Evolutionary conservation across 2,888 invertebrate species (phyloP), one percentile per base, ranked within the genome.

Genomic region (Leucoma salicis): DNA sequence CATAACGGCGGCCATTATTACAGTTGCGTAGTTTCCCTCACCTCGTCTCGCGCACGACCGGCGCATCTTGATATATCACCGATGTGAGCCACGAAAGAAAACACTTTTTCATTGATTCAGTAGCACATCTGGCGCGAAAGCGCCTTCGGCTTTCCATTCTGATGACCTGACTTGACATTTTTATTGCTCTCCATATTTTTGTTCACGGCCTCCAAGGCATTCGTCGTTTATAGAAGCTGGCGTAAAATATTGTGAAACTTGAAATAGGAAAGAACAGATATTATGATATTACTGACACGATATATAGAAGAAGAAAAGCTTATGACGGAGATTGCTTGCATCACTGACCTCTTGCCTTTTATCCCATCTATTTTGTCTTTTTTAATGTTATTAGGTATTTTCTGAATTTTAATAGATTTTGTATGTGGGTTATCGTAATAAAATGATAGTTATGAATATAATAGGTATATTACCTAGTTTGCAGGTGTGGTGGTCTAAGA

Each of bases 151-250:
- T 82, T 85, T 84, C 80, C 80, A 79, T 83, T 82, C 83, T 88
- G 88, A 89, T 88, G 89, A 88, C 89, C 87, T 87, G 86, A 88
- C 87, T 86, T 88, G 89, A 87, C 87, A 88, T 87, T 87, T 88
- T 89, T 89, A 88, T 88, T 86, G 83, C 85, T 66, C 64, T 70
- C 84, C 80, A 89, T 88, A 88, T 86, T 86, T 85, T 69, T 75
- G 72, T 67, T 46, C 46, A 51, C 66, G 78, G 80, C 86, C 87
- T 86, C 85, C 59, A 61, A 87, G 86, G 83, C 82, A 79, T 82
- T 79, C 75, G 57, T 62, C 69, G 74, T 67, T 80, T 77, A 70
- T 76, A 71, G 74, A 70, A 71, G 72, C 61, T 69, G 65, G 73
- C 74, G 75, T 83, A 73, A 88, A 86, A 85, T 87, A 87, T 88